A percentile compares a stretch with the other conserved stretches of the same genome.
These are phyloP conservation scores for Pteropus rufus DNA, from an alignment of 2,797 vertebrate species.

Conservation along the genomic window DNA sequence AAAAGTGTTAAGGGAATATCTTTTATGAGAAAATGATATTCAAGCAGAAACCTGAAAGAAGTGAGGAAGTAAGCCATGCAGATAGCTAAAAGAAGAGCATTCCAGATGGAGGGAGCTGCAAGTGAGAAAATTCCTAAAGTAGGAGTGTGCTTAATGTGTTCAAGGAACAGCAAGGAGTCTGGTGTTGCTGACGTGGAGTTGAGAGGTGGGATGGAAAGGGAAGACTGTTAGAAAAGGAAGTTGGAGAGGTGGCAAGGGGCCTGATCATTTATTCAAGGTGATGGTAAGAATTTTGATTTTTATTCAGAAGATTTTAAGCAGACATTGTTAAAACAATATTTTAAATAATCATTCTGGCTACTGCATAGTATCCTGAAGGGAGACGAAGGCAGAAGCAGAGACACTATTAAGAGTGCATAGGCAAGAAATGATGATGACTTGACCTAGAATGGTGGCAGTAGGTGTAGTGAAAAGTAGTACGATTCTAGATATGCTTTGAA, in stretches of 20 bases:
- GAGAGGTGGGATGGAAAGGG: neutral
- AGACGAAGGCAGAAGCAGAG: neutral
- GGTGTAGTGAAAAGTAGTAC: neutral
- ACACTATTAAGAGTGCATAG: neutral
- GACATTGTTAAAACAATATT: slow-evolving; percentile 11
- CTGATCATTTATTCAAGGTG: neutral
- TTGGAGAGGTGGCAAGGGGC: neutral
- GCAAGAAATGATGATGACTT: neutral
- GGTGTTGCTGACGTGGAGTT: neutral
- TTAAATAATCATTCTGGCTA: slow-evolving; percentile 6
- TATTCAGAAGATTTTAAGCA: slow-evolving; percentile 31
- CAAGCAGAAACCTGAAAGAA: slow-evolving; percentile 19
- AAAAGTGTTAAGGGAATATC: neutral
- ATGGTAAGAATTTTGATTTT: neutral
- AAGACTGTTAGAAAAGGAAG: neutral
- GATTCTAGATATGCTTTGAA: neutral
- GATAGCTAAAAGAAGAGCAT: slow-evolving; percentile 32
- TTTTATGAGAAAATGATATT: neutral
- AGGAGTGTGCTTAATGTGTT: neutral
- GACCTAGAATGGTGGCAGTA: neutral
- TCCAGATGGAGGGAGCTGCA: slow-evolving; percentile 32
- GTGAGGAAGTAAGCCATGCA: neutral
- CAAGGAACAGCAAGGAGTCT: slow-evolving; percentile 12
- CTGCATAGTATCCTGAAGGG: neutral
- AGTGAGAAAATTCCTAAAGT: slow-evolving; percentile 26